Base-by-base conservation (phyloP, 2,797 vertebrate species). In the Neopelma chrysocephalum region DNA sequence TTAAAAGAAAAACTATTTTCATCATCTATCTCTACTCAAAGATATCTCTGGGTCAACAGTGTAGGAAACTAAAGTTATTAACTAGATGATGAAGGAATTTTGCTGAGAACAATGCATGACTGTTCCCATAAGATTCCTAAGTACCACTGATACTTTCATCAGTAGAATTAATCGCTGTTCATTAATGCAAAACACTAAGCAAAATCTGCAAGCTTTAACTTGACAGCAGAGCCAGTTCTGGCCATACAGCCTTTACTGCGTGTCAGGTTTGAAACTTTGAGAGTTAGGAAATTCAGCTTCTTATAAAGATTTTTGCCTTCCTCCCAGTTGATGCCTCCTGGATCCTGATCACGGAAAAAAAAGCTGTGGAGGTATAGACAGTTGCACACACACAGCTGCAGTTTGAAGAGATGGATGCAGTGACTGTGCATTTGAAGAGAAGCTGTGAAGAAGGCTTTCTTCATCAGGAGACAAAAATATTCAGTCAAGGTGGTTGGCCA, bases 41-140 rank as follows among this genome's bases (percentile, higher is more conserved):
- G 79, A 75, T 92, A 85, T 90, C 73, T 94, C 61, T 89, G 64
- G 93, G 83, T 94, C 87, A 96, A 94, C 84, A 95, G 73, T 50
- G 68, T 87, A 94, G 76, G 80, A 96, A 96, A 90, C 60, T 75
- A 15, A 93, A 96, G 76, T 94, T 96, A 96, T 90, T 96, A 92
- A 94, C 70, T 81, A 77, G 70, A 89, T 81, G 88, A 86, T 87
- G 56, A 85, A 83, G 70, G 64, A 96, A 92, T 77, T 94, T 82
- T 96, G 86, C 95, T 79, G 90, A 93, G 85, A 94, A 93, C 47
- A 15, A 71, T 90, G 76, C 76, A 70, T 87, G 86, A 90, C 84
- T 77, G 70, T 58, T 96, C 80, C 88, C 85, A 85, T 3, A 43
- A 87, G 94, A 91, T 66, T 32, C 85, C 61, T 93, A 97, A 96